phyloP scores from a whole-genome alignment of 2,113 vertebrate genomes.

The Copsychus sechellarum region DNA sequence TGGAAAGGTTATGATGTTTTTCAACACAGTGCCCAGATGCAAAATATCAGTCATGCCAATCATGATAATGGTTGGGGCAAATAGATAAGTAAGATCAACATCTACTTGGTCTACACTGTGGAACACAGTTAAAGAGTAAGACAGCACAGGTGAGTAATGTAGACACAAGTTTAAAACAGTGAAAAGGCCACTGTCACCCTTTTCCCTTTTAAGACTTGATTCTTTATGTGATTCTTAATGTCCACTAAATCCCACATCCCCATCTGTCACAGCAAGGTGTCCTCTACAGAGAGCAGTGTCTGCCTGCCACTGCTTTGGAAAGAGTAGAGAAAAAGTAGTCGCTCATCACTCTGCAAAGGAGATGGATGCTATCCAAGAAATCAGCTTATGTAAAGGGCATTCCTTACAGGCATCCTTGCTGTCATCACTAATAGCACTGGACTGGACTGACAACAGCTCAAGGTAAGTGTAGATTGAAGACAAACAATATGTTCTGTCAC shows the following conservation, averaged over 20 bases:
- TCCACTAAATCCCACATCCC: neutral
- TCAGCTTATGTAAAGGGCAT: neutral
- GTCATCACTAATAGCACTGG: neutral
- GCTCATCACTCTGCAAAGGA: neutral
- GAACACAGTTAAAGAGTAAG: neutral
- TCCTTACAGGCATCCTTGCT: neutral
- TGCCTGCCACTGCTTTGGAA: neutral
- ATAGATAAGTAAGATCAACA: neutral
- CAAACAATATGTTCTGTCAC: neutral
- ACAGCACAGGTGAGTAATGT: neutral
- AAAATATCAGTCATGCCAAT: neutral
- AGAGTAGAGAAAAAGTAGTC: neutral
- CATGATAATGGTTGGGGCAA: neutral
- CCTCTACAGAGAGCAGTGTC: neutral
- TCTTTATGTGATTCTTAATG: neutral
- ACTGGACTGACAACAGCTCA: neutral
- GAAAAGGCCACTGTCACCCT: neutral
- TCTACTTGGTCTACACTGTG: neutral
- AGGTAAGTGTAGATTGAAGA: neutral
- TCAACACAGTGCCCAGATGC: neutral
- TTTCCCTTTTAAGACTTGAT: neutral
- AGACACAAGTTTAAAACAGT: neutral
- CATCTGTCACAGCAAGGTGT: rapidly evolving
- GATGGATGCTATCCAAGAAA: neutral
- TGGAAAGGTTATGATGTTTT: neutral